Conservation (phyloP, 1,140 invertebrate species). For the Musca vetustissima region DNA sequence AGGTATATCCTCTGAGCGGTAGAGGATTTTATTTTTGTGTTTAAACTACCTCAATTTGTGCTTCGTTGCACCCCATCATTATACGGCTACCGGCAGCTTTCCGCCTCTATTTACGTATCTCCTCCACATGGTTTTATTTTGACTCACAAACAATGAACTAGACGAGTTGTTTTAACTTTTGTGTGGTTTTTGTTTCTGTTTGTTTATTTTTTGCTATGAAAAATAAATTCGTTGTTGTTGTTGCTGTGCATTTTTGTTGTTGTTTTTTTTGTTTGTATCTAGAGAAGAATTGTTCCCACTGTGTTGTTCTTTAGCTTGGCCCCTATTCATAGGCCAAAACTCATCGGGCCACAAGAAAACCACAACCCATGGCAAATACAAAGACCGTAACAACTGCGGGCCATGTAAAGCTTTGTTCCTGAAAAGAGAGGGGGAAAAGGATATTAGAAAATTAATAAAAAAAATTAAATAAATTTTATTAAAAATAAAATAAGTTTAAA, state of each 20-base stretch:
- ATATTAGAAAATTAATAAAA: conserved; percentile 2
- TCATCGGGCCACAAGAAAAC: conserved; percentile 55
- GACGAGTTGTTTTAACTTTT: conserved; percentile 9
- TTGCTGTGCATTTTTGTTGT: conserved; percentile 16
- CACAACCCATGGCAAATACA: conserved; percentile 54
- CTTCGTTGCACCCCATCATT: neutral
- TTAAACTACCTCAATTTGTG: neutral
- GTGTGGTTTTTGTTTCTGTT: neutral
- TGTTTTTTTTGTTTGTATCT: conserved; percentile 1
- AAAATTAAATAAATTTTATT: conserved; percentile 22
- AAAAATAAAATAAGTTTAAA: too few species aligned
- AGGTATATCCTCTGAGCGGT: neutral
- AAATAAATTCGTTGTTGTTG: conserved; percentile 17
- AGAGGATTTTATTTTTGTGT: too few species aligned
- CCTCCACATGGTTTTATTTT: neutral
- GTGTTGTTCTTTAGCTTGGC: neutral
- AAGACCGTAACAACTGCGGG: conserved; percentile 54
- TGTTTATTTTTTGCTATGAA: conserved; percentile 18
- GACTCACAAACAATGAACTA: conserved; percentile 18
- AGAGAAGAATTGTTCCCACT: neutral
- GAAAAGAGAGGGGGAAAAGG: conserved; percentile 30
- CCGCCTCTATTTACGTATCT: neutral
- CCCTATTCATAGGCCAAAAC: neutral
- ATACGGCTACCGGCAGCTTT: too few species aligned
- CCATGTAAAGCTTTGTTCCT: conserved; percentile 53